These are phyloP conservation scores for Galerucella nymphaeae DNA, from an alignment of 2,888 invertebrate species.

Conservation along the genomic window DNA sequence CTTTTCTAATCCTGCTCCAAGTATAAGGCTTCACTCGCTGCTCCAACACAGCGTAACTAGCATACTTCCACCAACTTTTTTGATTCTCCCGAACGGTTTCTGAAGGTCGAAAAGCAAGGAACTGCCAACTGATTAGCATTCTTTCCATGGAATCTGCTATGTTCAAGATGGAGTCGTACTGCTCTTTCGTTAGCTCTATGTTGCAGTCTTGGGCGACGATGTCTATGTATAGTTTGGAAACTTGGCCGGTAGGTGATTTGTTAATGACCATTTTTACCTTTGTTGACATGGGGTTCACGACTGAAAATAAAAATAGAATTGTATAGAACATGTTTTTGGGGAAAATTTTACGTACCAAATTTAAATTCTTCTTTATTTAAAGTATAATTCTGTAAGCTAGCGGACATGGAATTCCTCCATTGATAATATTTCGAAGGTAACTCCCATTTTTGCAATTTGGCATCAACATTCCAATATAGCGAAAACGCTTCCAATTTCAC, in stretches of 20 bases:
- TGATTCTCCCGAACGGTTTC: conserved; percentile 68
- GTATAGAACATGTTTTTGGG: too few relatives aligned
- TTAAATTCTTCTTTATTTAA: conserved; percentile 83
- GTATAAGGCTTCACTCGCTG: conserved; percentile 79
- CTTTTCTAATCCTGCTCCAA: conserved; percentile 77
- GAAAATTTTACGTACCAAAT: conserved; percentile 70
- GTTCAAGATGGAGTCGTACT: conserved; percentile 74
- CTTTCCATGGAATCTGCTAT: conserved; percentile 71
- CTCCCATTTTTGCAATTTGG: conserved; percentile 67
- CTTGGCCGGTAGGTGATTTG: conserved; percentile 65
- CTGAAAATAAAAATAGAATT: conserved; percentile 65
- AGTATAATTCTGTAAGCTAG: conserved; percentile 79
- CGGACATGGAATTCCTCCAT: conserved; percentile 82
- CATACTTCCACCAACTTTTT: conserved; percentile 82
- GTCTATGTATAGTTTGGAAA: conserved; percentile 74
- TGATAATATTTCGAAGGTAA: conserved; percentile 72
- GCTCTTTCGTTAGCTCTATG: conserved; percentile 76
- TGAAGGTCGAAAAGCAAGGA: conserved; percentile 58
- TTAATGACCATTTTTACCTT: conserved; percentile 83
- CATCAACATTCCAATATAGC: conserved; percentile 79
- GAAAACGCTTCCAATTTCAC: conserved; percentile 81
- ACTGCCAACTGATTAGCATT: conserved; percentile 75
- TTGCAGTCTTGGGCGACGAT: conserved; percentile 81
- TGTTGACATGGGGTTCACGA: conserved; percentile 80
- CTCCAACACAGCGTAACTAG: conserved; percentile 76